Conservation (phyloP, 2,113 vertebrate genomes). For the Bettongia penicillata region DNA sequence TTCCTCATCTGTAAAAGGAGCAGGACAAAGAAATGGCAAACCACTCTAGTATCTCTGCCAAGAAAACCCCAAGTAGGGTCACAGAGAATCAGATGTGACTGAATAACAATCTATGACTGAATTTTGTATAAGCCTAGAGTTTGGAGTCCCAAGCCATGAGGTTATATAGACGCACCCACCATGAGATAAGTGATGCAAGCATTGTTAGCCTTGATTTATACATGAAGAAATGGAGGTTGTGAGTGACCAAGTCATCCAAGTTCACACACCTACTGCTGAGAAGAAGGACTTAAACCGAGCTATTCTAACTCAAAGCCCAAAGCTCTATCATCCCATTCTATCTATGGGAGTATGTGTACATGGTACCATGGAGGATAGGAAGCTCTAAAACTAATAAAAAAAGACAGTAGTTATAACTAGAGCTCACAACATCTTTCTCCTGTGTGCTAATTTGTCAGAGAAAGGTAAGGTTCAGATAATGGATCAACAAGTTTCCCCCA, state of each 20-base stretch:
- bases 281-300: background rate
- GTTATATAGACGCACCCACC: background rate
- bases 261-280: background rate
- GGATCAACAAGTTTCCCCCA: conserved; percentile 31
- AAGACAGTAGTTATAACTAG: background rate
- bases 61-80: background rate
- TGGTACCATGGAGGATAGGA: conserved; percentile 37
- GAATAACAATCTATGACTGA: background rate
- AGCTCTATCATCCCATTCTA: background rate
- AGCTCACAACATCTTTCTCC: conserved; percentile 64
- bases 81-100: background rate
- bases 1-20: background rate
- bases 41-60: background rate
- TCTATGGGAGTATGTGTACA: conserved; percentile 31
- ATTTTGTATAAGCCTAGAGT: background rate
- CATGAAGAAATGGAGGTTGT: background rate
- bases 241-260: background rate
- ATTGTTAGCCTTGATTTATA: background rate
- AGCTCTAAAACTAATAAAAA: conserved; percentile 34
- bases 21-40: background rate
- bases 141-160: background rate
- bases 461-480: conserved; percentile 71
- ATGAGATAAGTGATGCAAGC: background rate
- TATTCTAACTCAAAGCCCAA: background rate
- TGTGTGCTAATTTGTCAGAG: conserved; percentile 70